phyloP scores from a whole-genome alignment of 2,888 invertebrate species.

The Scaptomyza caliginosa region DNA sequence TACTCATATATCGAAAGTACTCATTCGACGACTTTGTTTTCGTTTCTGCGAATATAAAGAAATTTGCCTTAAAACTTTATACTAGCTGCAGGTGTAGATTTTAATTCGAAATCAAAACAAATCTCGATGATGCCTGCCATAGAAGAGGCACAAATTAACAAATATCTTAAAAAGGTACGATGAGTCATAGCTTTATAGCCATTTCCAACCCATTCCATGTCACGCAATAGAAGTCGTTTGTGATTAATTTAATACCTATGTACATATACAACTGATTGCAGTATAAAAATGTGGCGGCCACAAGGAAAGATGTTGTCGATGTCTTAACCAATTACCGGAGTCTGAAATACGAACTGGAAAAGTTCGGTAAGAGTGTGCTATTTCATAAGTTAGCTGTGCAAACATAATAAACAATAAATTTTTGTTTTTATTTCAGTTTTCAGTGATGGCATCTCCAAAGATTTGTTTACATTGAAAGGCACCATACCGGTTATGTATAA shows the following conservation, averaged over 20 bases:
- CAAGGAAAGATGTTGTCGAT: slow-evolving; percentile 88
- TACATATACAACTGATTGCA: slow-evolving; percentile 84
- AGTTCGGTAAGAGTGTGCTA: slow-evolving; percentile 87
- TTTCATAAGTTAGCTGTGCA: neutral
- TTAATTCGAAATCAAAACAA: slow-evolving; percentile 16
- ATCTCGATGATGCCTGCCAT: slow-evolving; percentile 69
- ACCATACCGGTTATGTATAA: slow-evolving; percentile 97
- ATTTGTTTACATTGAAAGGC: slow-evolving; percentile 93
- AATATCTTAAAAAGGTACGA: slow-evolving; percentile 85
- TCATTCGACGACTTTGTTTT: slow-evolving; percentile 55
- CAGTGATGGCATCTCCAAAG: slow-evolving; percentile 92
- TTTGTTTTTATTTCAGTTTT: slow-evolving; percentile 87
- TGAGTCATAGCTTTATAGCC: slow-evolving; percentile 53
- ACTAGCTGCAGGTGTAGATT: slow-evolving; percentile 9
- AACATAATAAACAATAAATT: neutral
- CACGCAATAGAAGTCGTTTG: slow-evolving; percentile 21
- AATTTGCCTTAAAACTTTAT: slow-evolving; percentile 9
- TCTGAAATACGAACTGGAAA: slow-evolving; percentile 87
- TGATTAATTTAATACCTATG: slow-evolving; percentile 33
- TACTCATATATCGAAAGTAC: slow-evolving; percentile 32
- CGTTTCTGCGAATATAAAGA: slow-evolving; percentile 31
- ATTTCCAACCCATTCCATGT: slow-evolving; percentile 16
- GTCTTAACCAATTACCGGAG: slow-evolving; percentile 88
- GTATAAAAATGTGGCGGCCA: slow-evolving; percentile 89
- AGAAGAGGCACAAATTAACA: slow-evolving; percentile 85